These are phyloP conservation scores for Neotoma lepida DNA, from an alignment of 2,113 vertebrate genomes.

Conservation along the genomic window DNA sequence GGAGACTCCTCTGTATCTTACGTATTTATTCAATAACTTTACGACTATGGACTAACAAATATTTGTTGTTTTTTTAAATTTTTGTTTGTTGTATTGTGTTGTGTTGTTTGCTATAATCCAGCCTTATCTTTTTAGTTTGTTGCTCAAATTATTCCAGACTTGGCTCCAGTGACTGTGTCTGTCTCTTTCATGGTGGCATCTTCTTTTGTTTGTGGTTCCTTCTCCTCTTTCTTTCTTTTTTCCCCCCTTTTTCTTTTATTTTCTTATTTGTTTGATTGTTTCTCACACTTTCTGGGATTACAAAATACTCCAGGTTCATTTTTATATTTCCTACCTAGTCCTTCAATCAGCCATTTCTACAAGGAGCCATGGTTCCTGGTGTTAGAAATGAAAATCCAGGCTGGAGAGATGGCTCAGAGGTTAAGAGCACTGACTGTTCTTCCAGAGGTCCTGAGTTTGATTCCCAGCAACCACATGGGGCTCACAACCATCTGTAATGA, in stretches of 20 bases:
- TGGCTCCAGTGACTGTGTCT: background rate
- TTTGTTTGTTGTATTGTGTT: background rate
- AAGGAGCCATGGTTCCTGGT: background rate
- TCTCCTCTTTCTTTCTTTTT: background rate
- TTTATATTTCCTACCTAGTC: background rate
- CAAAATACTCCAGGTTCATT: background rate
- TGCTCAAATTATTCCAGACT: background rate
- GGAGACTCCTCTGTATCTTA: background rate
- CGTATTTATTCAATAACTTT: background rate
- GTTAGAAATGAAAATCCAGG: background rate
- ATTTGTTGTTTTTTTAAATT: background rate
- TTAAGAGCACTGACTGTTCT: too few species aligned
- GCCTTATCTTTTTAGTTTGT: background rate
- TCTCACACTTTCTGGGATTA: background rate
- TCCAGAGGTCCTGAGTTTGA: too few species aligned
- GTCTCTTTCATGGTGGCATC: background rate
- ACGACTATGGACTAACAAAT: background rate
- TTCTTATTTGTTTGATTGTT: too few species aligned
- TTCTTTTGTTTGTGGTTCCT: background rate
- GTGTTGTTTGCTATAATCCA: background rate
- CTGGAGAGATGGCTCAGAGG: too few species aligned
- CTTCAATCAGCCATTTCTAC: background rate
- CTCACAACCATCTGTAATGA: too few species aligned
- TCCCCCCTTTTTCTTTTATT: too few species aligned
- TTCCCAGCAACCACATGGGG: too few species aligned